These are phyloP conservation scores for Plemyria rubiginata DNA, from an alignment of 2,888 invertebrate species.

Conservation along the genomic window DNA sequence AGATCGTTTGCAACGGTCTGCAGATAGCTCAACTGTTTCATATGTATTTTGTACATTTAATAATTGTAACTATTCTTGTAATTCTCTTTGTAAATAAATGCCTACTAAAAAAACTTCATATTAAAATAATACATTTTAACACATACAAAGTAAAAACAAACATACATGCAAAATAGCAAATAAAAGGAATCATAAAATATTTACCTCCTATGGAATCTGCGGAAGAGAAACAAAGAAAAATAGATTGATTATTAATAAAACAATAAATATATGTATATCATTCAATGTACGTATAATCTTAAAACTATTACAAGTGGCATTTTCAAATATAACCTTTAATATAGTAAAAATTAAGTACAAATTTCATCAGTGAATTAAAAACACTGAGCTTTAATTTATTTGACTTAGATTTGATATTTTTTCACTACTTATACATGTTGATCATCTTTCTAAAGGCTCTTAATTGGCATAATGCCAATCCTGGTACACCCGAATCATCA, in stretches of 20 bases:
- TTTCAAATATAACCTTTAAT: neutral
- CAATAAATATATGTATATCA: slow-evolving; percentile 3
- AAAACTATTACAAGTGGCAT: neutral
- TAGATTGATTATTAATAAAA: slow-evolving; percentile 14
- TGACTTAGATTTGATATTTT: slow-evolving; percentile 4
- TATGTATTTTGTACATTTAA: too few relatives aligned
- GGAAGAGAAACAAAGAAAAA: slow-evolving; percentile 6
- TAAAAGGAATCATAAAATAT: slow-evolving; percentile 1
- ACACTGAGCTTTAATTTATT: neutral
- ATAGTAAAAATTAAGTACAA: neutral
- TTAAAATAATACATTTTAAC: too few relatives aligned
- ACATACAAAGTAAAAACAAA: neutral
- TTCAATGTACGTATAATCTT: neutral
- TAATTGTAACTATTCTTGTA: too few relatives aligned
- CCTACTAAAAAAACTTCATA: too few relatives aligned
- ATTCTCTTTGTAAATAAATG: too few relatives aligned
- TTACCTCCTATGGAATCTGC: slow-evolving; percentile 27
- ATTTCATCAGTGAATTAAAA: too few relatives aligned
- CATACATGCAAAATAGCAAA: slow-evolving; percentile 9
- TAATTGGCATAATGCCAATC: too few relatives aligned
- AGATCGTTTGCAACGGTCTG: too few relatives aligned
- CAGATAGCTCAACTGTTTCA: too few relatives aligned
- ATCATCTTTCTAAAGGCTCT: neutral
- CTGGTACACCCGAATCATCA: too few relatives aligned
- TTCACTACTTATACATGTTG: neutral